These are phyloP conservation scores for Pinna nobilis DNA, from an alignment of 1,140 invertebrate species.

Conservation along the genomic window DNA sequence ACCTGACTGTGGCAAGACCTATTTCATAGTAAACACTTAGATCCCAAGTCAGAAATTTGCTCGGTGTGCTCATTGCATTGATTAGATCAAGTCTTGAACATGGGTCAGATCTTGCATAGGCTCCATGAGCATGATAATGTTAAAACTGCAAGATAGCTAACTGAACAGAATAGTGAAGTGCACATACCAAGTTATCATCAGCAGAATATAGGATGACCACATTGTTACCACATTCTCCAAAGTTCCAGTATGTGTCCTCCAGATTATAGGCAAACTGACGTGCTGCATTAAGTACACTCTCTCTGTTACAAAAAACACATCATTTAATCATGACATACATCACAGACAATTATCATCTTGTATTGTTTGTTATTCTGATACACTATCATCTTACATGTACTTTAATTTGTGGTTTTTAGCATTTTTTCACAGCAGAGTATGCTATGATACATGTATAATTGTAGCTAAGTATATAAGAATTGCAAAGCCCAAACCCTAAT, in stretches of 20 bases:
- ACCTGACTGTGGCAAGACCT: no score
- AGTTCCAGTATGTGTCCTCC: conserved; percentile 46
- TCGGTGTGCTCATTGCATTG: background rate
- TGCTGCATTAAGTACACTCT: no score
- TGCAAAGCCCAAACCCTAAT: no score
- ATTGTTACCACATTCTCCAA: conserved; percentile 54
- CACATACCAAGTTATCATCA: conserved; percentile 47
- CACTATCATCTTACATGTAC: background rate
- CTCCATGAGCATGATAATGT: background rate
- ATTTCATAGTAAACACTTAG: no score
- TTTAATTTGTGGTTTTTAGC: conserved; percentile 1
- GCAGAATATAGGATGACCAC: conserved; percentile 51
- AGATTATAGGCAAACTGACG: conserved; percentile 46
- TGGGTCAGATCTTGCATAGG: background rate
- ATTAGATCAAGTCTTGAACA: background rate
- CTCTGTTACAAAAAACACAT: no score
- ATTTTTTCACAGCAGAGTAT: no score
- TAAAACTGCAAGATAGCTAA: background rate
- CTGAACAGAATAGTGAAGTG: background rate
- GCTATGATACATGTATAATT: no score
- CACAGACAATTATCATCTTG: conserved; percentile 1
- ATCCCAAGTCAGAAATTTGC: no score
- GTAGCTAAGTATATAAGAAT: no score
- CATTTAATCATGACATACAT: no score
- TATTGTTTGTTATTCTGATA: background rate